Evolutionary conservation across 2,113 vertebrate species (phyloP), one percentile per base, ranked within the genome.

Genomic region (Brachionichthys hirsutus): DNA sequence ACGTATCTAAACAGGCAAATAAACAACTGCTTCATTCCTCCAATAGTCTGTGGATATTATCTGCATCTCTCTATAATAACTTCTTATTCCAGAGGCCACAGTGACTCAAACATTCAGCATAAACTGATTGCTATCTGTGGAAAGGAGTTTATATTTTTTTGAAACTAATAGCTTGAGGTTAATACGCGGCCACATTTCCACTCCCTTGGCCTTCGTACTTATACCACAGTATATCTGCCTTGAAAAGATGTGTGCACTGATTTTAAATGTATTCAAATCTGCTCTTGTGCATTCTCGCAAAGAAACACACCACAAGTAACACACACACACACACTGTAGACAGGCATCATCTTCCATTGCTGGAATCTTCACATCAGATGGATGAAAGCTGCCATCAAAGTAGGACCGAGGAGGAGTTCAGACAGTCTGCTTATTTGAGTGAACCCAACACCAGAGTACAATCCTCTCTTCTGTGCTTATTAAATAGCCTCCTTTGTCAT

Each of bases 311-410:
- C 18, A 2, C 54, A 71, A 65, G 8, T 3, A 8, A 56, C 51
- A 65, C 48, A 43, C 41, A 56, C 48, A 66, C 47, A 54, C 35
- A 63, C 52, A 49, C 54, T 9, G 48, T 46, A 76, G 61, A 86
- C 52, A 54, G 73, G 3, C 54, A 66, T 58, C 73, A 66, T 80
- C 67, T 79, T 73, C 68, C 64, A 40, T 54, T 74, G 78, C 77
- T 73, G 75, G 78, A 85, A 79, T 87, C 82, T 85, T 68, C 61
- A 36, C 70, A 88, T 87, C 83, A 86, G 87, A 83, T 77, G 73
- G 82, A 87, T 85, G 87, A 89, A 90, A 89, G 79, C 83, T 72
- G 73, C 79, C 85, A 87, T 90, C 87, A 89, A 88, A 90, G 88
- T 85, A 9, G 4, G 62, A 74, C 84, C 80, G 85, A 80, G 65